Evolutionary conservation across 2,888 invertebrate genomes (phyloP).

Genomic region (Sisyra terminalis): DNA sequence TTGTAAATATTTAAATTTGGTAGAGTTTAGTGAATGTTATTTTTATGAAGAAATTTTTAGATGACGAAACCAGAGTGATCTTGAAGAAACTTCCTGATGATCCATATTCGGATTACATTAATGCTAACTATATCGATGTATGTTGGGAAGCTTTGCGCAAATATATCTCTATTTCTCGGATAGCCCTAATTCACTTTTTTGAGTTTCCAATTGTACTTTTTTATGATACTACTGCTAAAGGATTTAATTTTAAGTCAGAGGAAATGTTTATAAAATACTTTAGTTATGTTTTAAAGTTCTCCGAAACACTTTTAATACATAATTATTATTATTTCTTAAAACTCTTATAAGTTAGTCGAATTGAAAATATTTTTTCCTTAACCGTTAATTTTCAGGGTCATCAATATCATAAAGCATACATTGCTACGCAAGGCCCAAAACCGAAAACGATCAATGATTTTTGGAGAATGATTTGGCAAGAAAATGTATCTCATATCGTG

Average conservation of each 20-base stretch:
- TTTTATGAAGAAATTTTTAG: constrained; percentile 22
- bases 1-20: constrained; percentile 21
- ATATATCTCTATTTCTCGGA: too few relatives aligned
- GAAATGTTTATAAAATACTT: too few relatives aligned
- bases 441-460: constrained; percentile 25
- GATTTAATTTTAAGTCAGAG: too few relatives aligned
- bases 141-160: too few relatives aligned
- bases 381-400: constrained; percentile 19
- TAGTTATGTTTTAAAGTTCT: too few relatives aligned
- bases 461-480: constrained; percentile 32
- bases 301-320: neutral
- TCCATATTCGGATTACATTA: constrained; percentile 31
- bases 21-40: neutral
- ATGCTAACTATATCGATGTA: constrained; percentile 33
- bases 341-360: constrained; percentile 5
- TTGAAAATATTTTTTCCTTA: neutral
- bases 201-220: too few relatives aligned
- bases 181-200: too few relatives aligned
- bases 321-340: constrained; percentile 14
- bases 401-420: constrained; percentile 17
- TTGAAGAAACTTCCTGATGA: constrained; percentile 23
- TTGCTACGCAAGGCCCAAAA: constrained; percentile 26
- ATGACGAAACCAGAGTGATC: constrained; percentile 31
- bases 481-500: constrained; percentile 28
- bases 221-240: too few relatives aligned